phyloP scores from a whole-genome alignment of 2,888 invertebrate species.

The Limnephilus marmoratus region DNA sequence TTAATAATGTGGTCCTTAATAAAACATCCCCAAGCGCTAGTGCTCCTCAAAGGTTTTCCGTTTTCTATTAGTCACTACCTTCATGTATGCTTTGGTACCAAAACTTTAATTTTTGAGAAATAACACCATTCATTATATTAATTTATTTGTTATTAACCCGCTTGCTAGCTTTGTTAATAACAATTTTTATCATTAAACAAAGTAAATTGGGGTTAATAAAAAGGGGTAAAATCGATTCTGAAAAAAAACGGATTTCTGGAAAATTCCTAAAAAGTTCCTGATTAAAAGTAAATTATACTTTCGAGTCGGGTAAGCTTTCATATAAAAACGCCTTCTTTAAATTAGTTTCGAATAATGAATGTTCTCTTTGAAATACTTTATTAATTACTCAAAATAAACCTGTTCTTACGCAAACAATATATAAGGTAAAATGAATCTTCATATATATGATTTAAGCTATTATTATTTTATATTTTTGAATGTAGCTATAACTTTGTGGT shows the following conservation, averaged over 20 bases:
- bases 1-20: constrained; percentile 47
- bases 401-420: background rate
- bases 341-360: background rate
- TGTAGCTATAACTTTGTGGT: too few relatives aligned
- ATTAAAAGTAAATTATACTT: too few relatives aligned
- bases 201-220: too few relatives aligned
- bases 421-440: background rate
- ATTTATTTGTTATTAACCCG: background rate
- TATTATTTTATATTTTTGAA: too few relatives aligned
- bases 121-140: background rate
- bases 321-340: background rate
- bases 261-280: too few relatives aligned
- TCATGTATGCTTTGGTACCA: background rate
- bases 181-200: too few relatives aligned
- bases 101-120: background rate
- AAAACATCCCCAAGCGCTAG: constrained; percentile 33
- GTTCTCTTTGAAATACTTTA: background rate
- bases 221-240: too few relatives aligned
- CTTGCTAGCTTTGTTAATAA: too few relatives aligned
- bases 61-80: background rate
- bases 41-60: constrained; percentile 20
- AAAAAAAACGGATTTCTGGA: too few relatives aligned
- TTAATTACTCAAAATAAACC: too few relatives aligned
- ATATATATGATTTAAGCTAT: background rate
- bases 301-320: background rate